Evolutionary conservation across 2,113 vertebrate genomes (phyloP).

Genomic region (Mustela nigripes): DNA sequence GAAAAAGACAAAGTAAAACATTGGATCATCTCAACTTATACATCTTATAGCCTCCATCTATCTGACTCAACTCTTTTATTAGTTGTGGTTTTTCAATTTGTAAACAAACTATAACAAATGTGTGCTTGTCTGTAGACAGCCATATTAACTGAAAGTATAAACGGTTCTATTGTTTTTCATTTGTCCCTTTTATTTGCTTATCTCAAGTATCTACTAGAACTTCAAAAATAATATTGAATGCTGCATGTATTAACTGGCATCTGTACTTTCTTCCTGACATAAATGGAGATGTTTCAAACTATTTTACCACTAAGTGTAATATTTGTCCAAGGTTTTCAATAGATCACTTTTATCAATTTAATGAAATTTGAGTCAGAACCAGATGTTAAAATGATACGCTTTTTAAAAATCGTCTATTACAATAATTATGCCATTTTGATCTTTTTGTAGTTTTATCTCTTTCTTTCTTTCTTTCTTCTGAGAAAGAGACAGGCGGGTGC

Average conservation of each 20-base stretch:
- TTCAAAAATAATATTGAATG: background rate
- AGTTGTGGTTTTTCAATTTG: background rate
- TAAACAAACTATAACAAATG: background rate
- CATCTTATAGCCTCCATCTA: background rate
- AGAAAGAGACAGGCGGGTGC: background rate
- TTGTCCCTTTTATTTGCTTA: background rate
- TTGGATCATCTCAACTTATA: background rate
- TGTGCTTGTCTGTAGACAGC: background rate
- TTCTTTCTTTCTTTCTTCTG: background rate
- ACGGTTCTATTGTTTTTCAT: background rate
- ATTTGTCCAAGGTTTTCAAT: background rate
- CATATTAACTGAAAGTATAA: background rate
- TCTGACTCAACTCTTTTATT: background rate
- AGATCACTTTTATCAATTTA: background rate
- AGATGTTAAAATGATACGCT: background rate
- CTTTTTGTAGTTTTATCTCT: background rate
- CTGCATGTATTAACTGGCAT: background rate
- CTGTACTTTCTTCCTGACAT: background rate
- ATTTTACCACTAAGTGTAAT: background rate
- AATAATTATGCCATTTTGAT: background rate
- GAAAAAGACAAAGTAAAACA: too few relatives aligned
- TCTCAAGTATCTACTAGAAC: background rate
- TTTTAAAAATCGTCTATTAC: background rate
- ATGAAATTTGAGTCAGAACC: constrained; percentile 3
- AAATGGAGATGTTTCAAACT: background rate